These are phyloP conservation scores for Gallirallus australis DNA, from an alignment of 2,797 vertebrate genomes.

Conservation along the genomic window DNA sequence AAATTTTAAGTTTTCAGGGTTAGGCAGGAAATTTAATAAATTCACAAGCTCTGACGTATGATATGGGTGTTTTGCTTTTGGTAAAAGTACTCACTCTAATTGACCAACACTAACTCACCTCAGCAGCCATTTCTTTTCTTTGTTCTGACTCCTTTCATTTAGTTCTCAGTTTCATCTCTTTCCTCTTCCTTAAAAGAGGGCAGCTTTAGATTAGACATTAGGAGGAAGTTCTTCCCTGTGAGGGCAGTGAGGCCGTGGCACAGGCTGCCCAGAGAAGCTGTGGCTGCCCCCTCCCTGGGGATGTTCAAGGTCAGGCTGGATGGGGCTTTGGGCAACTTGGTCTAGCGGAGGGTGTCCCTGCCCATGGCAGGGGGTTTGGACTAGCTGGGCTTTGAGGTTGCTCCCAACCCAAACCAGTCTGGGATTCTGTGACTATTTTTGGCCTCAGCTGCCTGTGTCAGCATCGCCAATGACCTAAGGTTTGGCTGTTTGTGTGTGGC, in stretches of 20 bases:
- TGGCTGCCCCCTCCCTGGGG: no score
- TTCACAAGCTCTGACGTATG: neutral
- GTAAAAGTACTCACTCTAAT: neutral
- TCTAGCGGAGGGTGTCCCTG: no score
- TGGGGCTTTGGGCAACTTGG: no score
- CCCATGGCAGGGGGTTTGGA: no score
- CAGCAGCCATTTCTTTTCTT: neutral
- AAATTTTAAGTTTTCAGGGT: neutral
- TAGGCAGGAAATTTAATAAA: neutral
- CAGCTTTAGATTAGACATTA: no score
- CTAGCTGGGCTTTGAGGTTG: no score
- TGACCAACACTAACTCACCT: neutral
- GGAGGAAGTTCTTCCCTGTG: no score
- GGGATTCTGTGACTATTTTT: neutral
- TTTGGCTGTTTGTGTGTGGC: neutral
- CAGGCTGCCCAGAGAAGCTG: no score
- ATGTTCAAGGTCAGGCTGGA: no score
- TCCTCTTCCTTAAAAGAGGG: neutral
- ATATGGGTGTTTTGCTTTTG: neutral
- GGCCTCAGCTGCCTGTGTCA: neutral
- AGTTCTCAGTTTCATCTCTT: neutral
- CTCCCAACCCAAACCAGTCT: no score
- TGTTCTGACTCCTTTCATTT: neutral
- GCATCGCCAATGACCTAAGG: accelerated
- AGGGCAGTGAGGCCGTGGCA: no score